A percentile compares a stretch with the other conserved stretches of the same genome.
phyloP scores from a whole-genome alignment of 1,140 invertebrate species.

The Melipona quadrifasciata region DNA sequence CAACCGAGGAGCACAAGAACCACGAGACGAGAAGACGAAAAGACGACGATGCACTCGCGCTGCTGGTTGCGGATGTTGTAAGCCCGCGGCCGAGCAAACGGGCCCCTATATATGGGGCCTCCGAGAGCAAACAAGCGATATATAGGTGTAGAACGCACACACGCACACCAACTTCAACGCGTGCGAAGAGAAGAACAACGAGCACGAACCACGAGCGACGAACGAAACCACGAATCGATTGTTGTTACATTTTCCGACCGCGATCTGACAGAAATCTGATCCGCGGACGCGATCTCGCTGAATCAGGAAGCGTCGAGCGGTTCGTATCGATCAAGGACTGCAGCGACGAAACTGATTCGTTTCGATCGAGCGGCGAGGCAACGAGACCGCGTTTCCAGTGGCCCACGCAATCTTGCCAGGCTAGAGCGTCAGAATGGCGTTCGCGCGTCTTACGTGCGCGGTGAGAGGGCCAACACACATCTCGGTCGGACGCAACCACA shows the following conservation, averaged over 20 bases:
- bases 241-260: neutral
- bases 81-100: conserved; percentile 43
- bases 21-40: no score
- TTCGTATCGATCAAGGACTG: neutral
- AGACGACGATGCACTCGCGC: conserved; percentile 48
- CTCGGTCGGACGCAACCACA: neutral
- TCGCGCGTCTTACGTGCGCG: neutral
- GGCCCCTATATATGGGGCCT: conserved; percentile 66
- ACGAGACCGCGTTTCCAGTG: conserved; percentile 5
- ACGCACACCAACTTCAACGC: neutral
- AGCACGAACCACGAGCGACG: neutral
- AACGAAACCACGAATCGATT: conserved; percentile 4
- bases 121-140: neutral
- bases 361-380: neutral
- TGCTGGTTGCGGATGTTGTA: conserved; percentile 66
- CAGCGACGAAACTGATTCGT: no score
- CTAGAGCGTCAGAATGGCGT: neutral
- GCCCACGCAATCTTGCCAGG: neutral
- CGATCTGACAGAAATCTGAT: neutral
- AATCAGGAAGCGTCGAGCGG: neutral
- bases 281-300: neutral
- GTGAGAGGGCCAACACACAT: neutral
- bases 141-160: neutral
- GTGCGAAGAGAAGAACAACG: neutral
- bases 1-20: neutral